Evolutionary conservation across 2,113 vertebrate genomes (phyloP).

Genomic region (Pachypanchax playfairii): DNA sequence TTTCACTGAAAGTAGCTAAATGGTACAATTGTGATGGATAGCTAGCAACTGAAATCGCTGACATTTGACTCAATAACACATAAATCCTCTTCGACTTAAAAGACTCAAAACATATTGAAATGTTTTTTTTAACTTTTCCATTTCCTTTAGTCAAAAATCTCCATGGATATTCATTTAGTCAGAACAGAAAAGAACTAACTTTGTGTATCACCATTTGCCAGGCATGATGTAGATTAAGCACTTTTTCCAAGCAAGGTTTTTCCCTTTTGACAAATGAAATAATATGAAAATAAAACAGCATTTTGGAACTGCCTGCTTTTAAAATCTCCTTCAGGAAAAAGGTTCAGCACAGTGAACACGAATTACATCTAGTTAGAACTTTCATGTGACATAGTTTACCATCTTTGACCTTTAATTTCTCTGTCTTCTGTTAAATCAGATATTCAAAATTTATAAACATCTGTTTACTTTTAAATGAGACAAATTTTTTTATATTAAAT

Average conservation of each 20-base stretch:
- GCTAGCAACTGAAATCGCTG: too few relatives aligned
- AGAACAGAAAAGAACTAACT: not conserved
- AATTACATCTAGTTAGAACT: constrained; percentile 1
- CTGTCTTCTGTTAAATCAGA: constrained; percentile 1
- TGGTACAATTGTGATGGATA: too few relatives aligned
- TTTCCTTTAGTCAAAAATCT: too few relatives aligned
- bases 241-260: constrained; percentile 13
- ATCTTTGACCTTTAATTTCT: constrained; percentile 1
- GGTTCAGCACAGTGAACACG: not conserved
- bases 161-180: not conserved
- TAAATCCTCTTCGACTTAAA: too few relatives aligned
- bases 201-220: not conserved
- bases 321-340: constrained; percentile 3
- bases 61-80: too few relatives aligned
- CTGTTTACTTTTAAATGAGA: constrained; percentile 8
- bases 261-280: constrained; percentile 4
- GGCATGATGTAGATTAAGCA: not conserved
- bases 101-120: too few relatives aligned
- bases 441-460: not conserved
- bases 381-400: constrained; percentile 12
- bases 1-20: too few relatives aligned
- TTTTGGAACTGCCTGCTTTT: not conserved
- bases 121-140: too few relatives aligned
- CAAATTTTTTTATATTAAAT: not conserved
- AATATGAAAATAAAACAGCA: not conserved